These are phyloP conservation scores for Agrochola circellaris DNA, from an alignment of 2,888 invertebrate genomes.

Conservation along the genomic window DNA sequence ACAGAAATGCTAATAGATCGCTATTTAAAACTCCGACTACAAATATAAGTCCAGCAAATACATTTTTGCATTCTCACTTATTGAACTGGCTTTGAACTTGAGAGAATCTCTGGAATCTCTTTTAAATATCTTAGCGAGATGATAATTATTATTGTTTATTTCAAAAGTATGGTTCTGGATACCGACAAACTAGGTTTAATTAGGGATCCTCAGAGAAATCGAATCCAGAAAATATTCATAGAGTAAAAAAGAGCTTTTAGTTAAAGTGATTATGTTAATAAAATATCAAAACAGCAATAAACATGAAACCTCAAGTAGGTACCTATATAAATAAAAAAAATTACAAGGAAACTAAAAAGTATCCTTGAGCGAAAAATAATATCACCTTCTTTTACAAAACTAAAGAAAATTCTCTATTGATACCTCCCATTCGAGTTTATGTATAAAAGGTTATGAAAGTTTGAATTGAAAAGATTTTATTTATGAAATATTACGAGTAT, in stretches of 20 bases:
- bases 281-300: not conserved
- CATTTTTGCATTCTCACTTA: conserved; percentile 82
- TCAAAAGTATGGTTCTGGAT: not conserved
- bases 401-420: not conserved
- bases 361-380: not conserved
- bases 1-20: conserved; percentile 85
- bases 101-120: conserved; percentile 40
- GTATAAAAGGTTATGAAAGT: not conserved
- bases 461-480: conserved; percentile 53
- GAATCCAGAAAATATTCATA: not conserved
- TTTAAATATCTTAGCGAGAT: conserved; percentile 40
- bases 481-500: conserved; percentile 49
- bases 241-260: not conserved
- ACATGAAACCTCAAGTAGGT: not conserved
- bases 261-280: not conserved
- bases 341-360: not conserved
- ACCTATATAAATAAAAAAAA: not conserved
- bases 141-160: conserved; percentile 35
- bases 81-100: conserved; percentile 38
- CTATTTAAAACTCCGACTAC: conserved; percentile 80
- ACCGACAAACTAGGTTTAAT: not conserved
- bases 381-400: not conserved
- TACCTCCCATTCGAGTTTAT: not conserved
- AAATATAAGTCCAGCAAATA: conserved; percentile 77
- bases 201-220: not conserved